Conservation (phyloP, 2,797 vertebrate genomes). For the Labroides dimidiatus region DNA sequence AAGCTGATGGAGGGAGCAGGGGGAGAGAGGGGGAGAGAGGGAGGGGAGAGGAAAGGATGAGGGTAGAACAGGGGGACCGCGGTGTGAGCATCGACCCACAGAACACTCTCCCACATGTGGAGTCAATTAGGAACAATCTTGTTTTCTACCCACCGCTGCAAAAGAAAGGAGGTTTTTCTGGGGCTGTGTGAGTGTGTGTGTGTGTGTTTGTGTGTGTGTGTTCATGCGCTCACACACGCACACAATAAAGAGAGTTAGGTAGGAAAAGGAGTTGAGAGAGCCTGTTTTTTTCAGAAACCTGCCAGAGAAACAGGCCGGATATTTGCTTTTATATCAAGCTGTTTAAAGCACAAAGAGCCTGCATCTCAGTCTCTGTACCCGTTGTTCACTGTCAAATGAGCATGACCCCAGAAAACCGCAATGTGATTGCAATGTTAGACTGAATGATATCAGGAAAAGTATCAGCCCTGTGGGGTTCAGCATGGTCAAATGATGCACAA, state of each 20-base stretch:
- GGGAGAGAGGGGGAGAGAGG: slow-evolving; percentile 42
- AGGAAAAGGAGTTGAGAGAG: slow-evolving; percentile 57
- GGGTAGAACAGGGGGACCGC: slow-evolving; percentile 72
- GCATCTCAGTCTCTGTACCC: slow-evolving; percentile 41
- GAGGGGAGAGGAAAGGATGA: slow-evolving; percentile 58
- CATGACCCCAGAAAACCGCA: slow-evolving; percentile 45
- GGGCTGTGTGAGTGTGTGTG: slow-evolving; percentile 54
- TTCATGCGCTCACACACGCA: slow-evolving; percentile 15
- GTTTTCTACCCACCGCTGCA: slow-evolving; percentile 87
- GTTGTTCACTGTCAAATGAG: slow-evolving; percentile 55
- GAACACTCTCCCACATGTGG: slow-evolving; percentile 89
- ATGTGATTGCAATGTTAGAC: slow-evolving; percentile 43
- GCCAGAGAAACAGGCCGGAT: slow-evolving; percentile 61
- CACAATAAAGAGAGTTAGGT: slow-evolving; percentile 53
- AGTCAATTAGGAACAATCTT: slow-evolving; percentile 91
- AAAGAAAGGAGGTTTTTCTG: slow-evolving; percentile 84
- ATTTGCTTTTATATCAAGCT: slow-evolving; percentile 69
- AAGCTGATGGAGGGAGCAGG: slow-evolving; percentile 79
- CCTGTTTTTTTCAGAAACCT: slow-evolving; percentile 73
- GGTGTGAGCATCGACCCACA: slow-evolving; percentile 84
- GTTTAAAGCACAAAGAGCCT: slow-evolving; percentile 59
- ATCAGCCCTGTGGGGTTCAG: slow-evolving; percentile 25
- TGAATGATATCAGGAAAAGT: slow-evolving; percentile 53
- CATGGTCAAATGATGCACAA: slow-evolving; percentile 43
- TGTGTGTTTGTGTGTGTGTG: slow-evolving; percentile 39